Conservation (phyloP, 2,113 vertebrate genomes). For the Chionodraco myersi region DNA sequence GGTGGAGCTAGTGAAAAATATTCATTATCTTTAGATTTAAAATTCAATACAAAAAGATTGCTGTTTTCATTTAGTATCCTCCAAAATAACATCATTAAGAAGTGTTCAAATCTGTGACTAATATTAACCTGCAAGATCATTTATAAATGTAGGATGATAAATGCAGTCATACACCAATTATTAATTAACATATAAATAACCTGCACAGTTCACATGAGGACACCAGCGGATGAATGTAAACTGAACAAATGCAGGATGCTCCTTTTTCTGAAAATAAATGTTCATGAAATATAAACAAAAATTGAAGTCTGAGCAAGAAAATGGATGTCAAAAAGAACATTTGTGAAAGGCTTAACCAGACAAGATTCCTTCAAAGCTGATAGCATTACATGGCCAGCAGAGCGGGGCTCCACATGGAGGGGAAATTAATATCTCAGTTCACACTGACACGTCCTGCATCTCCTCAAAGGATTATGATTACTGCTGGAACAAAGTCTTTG, state of each 20-base stretch:
- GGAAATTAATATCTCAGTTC: constrained; percentile 69
- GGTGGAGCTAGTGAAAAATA: background rate
- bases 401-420: constrained; percentile 58
- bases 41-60: background rate
- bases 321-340: constrained; percentile 64
- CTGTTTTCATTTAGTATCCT: background rate
- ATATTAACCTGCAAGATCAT: too few species aligned
- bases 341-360: constrained; percentile 66
- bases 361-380: constrained; percentile 66
- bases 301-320: constrained; percentile 31
- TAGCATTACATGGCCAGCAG: constrained; percentile 61
- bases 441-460: constrained; percentile 65
- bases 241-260: background rate
- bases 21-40: background rate
- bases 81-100: background rate
- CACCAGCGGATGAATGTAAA: background rate
- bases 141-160: background rate
- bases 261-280: constrained; percentile 26
- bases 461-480: constrained; percentile 69
- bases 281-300: background rate
- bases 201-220: background rate
- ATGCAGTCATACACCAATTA: background rate
- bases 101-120: background rate
- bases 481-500: constrained; percentile 68
- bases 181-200: background rate